Conservation (phyloP, 2,797 vertebrate genomes). For the Amazonetta brasiliensis region DNA sequence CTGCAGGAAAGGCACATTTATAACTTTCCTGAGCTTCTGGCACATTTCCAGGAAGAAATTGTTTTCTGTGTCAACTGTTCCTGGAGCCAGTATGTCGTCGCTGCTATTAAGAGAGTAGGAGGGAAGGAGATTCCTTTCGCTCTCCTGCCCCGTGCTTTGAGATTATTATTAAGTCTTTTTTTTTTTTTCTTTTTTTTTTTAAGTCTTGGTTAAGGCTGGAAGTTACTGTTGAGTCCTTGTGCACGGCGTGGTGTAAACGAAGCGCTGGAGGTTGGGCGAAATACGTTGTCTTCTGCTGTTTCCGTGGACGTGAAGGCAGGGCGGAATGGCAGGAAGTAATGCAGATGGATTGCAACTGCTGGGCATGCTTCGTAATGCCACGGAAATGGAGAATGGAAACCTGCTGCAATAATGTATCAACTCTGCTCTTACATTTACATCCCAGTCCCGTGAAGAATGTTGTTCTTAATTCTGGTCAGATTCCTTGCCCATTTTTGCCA, state of each 20-base stretch:
- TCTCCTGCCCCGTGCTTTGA: background rate
- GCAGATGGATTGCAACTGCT: background rate
- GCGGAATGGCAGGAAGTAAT: background rate
- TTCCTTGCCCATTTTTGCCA: background rate
- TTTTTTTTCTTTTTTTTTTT: background rate
- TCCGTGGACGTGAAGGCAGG: background rate
- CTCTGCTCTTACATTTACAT: background rate
- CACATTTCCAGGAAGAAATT: background rate
- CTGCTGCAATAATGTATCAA: background rate
- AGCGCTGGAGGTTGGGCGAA: accelerated
- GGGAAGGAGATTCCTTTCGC: background rate
- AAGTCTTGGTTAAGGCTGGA: background rate
- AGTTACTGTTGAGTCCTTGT: background rate
- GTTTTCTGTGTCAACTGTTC: background rate
- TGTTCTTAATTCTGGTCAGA: background rate
- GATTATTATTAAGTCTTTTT: background rate
- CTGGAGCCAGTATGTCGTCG: background rate
- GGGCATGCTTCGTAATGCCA: background rate
- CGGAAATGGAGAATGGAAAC: background rate
- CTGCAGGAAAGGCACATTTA: background rate
- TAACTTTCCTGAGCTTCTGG: slow-evolving; percentile 32
- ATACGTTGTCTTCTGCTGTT: background rate
- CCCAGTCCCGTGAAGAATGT: background rate
- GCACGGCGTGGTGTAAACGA: accelerated
- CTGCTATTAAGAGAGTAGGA: slow-evolving; percentile 27